phyloP scores from a whole-genome alignment of 2,113 vertebrate genomes.

The Amazona guildingii region DNA sequence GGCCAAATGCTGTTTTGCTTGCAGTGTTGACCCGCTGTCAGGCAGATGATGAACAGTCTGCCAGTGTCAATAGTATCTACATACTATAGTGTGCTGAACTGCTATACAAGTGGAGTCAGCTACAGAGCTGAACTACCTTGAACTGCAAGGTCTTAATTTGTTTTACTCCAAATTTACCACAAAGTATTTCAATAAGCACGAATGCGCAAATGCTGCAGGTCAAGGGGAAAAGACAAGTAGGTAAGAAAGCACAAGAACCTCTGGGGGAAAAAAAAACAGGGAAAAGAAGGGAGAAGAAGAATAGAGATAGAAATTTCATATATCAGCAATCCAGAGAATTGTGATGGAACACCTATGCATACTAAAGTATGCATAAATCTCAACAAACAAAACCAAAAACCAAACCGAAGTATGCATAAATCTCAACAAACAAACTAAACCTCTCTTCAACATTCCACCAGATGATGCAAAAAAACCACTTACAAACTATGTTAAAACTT shows the following conservation, averaged over 20 bases:
- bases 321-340: background rate
- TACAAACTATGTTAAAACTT: background rate
- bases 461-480: background rate
- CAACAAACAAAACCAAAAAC: background rate
- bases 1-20: background rate
- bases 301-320: background rate
- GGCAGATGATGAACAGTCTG: slow-evolving; percentile 21
- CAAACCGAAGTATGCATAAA: background rate
- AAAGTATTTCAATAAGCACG: background rate
- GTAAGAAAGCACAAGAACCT: background rate
- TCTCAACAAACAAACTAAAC: background rate
- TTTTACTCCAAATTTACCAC: background rate
- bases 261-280: background rate
- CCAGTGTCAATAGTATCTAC: background rate
- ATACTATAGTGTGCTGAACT: background rate
- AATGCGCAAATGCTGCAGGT: background rate
- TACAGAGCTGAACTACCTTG: background rate
- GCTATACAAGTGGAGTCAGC: background rate
- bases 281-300: background rate
- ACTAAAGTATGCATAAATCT: background rate
- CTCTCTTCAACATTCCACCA: background rate
- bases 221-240: background rate
- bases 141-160: background rate
- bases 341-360: background rate
- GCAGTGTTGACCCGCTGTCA: background rate